Evolutionary conservation across 2,888 invertebrate genomes (phyloP).

Genomic region (Plemyria rubiginata): DNA sequence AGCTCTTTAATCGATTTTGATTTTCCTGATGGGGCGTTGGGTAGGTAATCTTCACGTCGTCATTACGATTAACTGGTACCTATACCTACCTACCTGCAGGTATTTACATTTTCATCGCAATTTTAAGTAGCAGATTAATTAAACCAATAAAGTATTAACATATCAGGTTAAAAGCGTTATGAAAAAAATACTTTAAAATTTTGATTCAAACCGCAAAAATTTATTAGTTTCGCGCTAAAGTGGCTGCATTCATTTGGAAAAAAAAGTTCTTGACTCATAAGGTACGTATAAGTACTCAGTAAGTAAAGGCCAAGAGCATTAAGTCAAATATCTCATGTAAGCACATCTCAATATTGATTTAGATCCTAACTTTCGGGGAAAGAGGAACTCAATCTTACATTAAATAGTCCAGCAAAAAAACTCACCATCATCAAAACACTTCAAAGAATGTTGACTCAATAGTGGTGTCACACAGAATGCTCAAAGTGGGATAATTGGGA

Average conservation of each 20-base stretch:
- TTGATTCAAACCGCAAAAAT: too few relatives aligned
- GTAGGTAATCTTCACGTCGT: too few relatives aligned
- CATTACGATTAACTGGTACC: neutral
- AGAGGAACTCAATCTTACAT: neutral
- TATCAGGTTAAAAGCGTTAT: too few relatives aligned
- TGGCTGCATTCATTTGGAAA: too few relatives aligned
- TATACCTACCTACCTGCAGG: too few relatives aligned
- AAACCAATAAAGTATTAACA: too few relatives aligned
- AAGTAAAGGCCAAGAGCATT: too few relatives aligned
- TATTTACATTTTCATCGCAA: neutral
- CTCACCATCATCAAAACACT: constrained; percentile 31
- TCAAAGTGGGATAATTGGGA: constrained; percentile 20
- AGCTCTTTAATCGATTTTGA: constrained; percentile 14
- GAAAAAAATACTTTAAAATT: too few relatives aligned
- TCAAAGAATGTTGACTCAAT: constrained; percentile 23
- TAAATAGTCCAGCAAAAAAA: constrained; percentile 20
- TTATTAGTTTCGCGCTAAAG: too few relatives aligned
- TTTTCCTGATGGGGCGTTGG: constrained; percentile 6
- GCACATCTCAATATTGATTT: neutral
- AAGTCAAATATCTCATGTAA: neutral
- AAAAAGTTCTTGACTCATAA: too few relatives aligned
- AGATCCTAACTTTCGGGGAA: too few relatives aligned
- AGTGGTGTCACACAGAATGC: constrained; percentile 29
- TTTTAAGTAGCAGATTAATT: neutral
- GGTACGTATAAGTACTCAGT: too few relatives aligned